Percentiles rank a stretch among this genome's conserved stretches.
These are phyloP conservation scores for Caenorhabditis becei DNA, from an alignment of 2,888 invertebrate genomes.

Conservation along the genomic window DNA sequence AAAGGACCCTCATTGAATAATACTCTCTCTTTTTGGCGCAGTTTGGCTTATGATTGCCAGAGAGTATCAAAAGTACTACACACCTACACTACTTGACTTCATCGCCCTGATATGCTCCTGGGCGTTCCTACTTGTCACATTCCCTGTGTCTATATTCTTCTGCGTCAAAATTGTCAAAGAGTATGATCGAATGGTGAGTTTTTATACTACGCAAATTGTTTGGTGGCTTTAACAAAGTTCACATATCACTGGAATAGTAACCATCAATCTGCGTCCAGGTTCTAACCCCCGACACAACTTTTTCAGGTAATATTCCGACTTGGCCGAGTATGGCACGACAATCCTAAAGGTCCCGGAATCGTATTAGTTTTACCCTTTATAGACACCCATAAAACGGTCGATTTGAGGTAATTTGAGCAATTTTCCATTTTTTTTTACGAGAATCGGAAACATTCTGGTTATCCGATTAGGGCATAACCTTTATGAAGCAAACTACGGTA, in stretches of 20 bases:
- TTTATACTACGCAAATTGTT: background rate
- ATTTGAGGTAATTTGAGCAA: constrained; percentile 55
- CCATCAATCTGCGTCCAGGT: no score
- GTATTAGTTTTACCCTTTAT: constrained; percentile 80
- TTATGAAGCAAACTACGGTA: no score
- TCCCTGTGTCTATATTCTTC: constrained; percentile 81
- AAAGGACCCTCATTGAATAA: constrained; percentile 35
- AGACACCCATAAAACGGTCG: constrained; percentile 71
- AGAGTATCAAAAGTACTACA: constrained; percentile 45
- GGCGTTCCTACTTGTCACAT: constrained; percentile 79
- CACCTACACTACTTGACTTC: constrained; percentile 43
- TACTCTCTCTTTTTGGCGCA: constrained; percentile 1
- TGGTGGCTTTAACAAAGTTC: no score
- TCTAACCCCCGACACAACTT: background rate
- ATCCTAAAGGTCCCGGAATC: constrained; percentile 79
- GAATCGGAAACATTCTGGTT: background rate
- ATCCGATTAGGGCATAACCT: no score
- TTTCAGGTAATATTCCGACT: constrained; percentile 80
- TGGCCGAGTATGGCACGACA: constrained; percentile 72
- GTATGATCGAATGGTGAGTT: constrained; percentile 81
- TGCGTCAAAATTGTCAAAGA: constrained; percentile 81
- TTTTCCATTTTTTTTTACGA: background rate
- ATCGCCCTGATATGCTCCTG: constrained; percentile 64
- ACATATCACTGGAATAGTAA: no score
- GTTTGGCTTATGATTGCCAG: constrained; percentile 49